Evolutionary conservation across 1,140 invertebrate species (phyloP).

Genomic region (Diorhabda elongata): DNA sequence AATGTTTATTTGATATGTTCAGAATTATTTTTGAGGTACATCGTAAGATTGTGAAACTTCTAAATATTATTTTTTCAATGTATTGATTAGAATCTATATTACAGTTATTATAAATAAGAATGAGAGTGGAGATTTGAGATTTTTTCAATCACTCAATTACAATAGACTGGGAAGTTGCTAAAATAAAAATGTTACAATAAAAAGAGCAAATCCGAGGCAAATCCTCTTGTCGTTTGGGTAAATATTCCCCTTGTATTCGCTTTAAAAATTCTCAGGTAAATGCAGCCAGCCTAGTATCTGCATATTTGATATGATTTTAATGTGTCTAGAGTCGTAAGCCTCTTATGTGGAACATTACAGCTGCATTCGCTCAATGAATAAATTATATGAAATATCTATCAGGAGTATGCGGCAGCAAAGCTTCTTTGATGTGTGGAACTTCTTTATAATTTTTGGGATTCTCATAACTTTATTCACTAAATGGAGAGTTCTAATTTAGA

Average conservation of each 20-base stretch:
- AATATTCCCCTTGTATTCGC: not conserved
- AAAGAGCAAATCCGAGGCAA: not conserved
- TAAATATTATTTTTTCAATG: no score
- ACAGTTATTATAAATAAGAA: no score
- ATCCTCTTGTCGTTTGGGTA: conserved; percentile 1
- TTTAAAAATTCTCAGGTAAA: conserved; percentile 42
- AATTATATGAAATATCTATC: conserved; percentile 51
- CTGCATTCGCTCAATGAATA: conserved; percentile 47
- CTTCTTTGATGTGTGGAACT: conserved; percentile 39
- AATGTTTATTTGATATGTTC: no score
- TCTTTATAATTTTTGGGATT: conserved; percentile 2
- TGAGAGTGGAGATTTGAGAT: no score
- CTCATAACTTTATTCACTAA: no score
- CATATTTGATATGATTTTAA: conserved; percentile 51
- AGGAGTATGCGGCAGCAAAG: conserved; percentile 38
- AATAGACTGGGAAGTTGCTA: no score
- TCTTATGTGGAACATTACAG: conserved; percentile 46
- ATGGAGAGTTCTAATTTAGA: no score
- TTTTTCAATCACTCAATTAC: no score
- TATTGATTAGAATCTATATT: no score
- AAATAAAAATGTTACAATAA: not conserved
- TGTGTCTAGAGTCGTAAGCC: conserved; percentile 48
- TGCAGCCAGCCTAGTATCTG: conserved; percentile 43
- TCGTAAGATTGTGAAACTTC: no score
- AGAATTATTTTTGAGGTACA: no score